Conservation (phyloP, 2,888 invertebrate genomes). For the Troglohyphantes excavatus region DNA sequence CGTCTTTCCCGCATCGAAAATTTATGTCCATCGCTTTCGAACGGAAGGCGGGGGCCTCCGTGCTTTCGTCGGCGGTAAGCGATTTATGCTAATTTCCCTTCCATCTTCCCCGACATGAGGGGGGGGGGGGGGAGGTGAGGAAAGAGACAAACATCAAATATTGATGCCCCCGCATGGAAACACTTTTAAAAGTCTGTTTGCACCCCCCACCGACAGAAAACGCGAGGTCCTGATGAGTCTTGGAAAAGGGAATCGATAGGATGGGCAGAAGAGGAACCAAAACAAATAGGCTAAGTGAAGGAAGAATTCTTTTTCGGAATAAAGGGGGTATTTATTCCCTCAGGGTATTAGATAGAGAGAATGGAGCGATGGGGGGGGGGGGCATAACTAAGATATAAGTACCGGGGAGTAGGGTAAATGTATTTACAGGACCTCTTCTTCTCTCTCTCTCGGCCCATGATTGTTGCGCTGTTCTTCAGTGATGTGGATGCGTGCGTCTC, state of each 20-base stretch:
- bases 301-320: background rate
- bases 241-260: too few relatives aligned
- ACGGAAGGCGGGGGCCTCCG: background rate
- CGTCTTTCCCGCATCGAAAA: conserved; percentile 33
- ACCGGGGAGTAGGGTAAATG: background rate
- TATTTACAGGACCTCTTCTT: background rate
- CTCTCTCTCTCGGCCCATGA: background rate
- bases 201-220: background rate
- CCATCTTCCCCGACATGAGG: too few relatives aligned
- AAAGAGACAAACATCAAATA: conserved; percentile 59
- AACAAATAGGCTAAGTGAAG: background rate
- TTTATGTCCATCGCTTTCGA: conserved; percentile 31
- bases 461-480: background rate
- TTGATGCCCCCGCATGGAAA: conserved; percentile 2
- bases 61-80: conserved; percentile 43
- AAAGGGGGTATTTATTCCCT: background rate
- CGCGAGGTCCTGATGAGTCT: background rate
- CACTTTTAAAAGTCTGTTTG: background rate
- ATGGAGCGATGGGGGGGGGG: too few relatives aligned
- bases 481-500: too few relatives aligned
- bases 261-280: background rate
- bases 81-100: conserved; percentile 62
- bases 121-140: background rate
- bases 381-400: conserved; percentile 5
- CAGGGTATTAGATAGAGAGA: background rate